Base-by-base conservation (phyloP, 2,888 invertebrate species). In the Cybosia mesomella region DNA sequence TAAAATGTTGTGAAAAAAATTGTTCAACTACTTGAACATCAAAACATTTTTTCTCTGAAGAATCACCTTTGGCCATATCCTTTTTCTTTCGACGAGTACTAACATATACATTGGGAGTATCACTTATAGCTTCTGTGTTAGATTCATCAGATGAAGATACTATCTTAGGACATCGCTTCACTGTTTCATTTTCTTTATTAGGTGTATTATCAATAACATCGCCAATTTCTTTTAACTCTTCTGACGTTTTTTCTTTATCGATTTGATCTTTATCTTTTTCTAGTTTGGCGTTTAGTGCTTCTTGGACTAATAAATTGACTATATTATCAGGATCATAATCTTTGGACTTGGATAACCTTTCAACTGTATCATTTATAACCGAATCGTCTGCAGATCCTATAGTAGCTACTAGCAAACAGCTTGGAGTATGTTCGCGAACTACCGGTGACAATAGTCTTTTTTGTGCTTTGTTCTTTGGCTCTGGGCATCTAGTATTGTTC, bases 1-100 rank as follows among this genome's bases (percentile, higher is more conserved):
- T 54, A 36, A 86, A 80, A 73, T 92, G 90, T 72, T 92, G 86
- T 0, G 88, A 83, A 68, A 93, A 92, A 64, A 90, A 90, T 8
- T 87, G 74, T 80, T 93, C 91, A 9, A 91, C 81, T 5, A 74
- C 78, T 53, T 87, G 75, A 3, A 75, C 83, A 72, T 89, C 82
- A 62, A 83, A 83, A 2, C 67, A 62, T 24, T 75, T 62, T 39
- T 71, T 74, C 32, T 68, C 58, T 9, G 59, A n/a, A 58, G 69
- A 32, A 66, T 70, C 54, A 10, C 64, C 58, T n/a, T 77, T 74
- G 18, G 68, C 67, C 10, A 59, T 49, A 13, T 71, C 74, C 32
- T 77, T 78, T 13, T 61, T 77, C 62, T 77, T 85, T 67, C 71
- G 85, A 60, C 80, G 81, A 10, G 78, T 71, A 64, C 71, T 85